phyloP scores from a whole-genome alignment of 1,140 invertebrate genomes.

The Drosophila melanogaster region Release_6_plus_ISO1_MT NT_037436.4:1549501-1550000 shows the following conservation, averaged over 20 bases:
- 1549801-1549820: conserved; percentile 42
- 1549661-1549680: background rate
- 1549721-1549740: background rate
- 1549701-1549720: background rate
- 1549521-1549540: conserved; percentile 3
- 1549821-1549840: background rate
- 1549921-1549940: conserved; percentile 15
- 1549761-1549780: conserved; percentile 12
- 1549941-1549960: conserved; percentile 29
- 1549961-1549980: conserved; percentile 28
- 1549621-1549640: background rate
- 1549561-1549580: conserved; percentile 9
- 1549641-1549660: background rate
- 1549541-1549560: background rate
- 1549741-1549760: conserved; percentile 13
- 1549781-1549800: conserved; percentile 40
- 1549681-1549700: no score
- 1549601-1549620: conserved; percentile 4
- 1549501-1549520: background rate
- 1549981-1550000: conserved; percentile 9
- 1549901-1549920: conserved; percentile 25
- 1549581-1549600: conserved; percentile 1
- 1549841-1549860: background rate
- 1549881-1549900: conserved; percentile 1
- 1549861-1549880: background rate